Conservation (phyloP, 1,140 invertebrate genomes). For the Himalopsyche phryganea region DNA sequence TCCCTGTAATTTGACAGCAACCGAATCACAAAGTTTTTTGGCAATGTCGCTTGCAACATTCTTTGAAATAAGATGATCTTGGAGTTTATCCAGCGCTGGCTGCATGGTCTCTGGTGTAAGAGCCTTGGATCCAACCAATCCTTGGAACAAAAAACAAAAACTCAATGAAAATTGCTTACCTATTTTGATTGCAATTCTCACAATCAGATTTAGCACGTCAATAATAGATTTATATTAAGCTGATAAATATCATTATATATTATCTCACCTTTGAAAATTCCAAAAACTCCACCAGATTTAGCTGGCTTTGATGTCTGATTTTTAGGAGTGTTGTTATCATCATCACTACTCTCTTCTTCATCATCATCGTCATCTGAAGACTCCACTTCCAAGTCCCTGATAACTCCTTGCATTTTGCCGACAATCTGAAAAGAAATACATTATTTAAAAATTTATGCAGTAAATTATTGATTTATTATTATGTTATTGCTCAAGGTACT, state of each 20-base stretch:
- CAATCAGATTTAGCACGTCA: neutral
- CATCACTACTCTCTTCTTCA: constrained; percentile 56
- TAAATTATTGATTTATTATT: too few relatives aligned
- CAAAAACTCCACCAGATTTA: constrained; percentile 66
- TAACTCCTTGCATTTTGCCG: constrained; percentile 76
- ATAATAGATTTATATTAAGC: too few relatives aligned
- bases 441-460: too few relatives aligned
- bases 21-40: constrained; percentile 91
- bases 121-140: constrained; percentile 81
- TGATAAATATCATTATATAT: too few relatives aligned
- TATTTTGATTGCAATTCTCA: too few relatives aligned
- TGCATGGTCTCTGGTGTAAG: constrained; percentile 71
- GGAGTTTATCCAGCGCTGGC: constrained; percentile 90
- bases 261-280: constrained; percentile 68
- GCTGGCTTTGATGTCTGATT: constrained; percentile 47
- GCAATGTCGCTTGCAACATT: constrained; percentile 98
- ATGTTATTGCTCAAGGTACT: too few relatives aligned
- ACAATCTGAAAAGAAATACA: constrained; percentile 59
- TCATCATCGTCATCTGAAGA: constrained; percentile 57
- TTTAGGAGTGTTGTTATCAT: constrained; percentile 41
- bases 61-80: constrained; percentile 94
- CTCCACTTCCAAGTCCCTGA: constrained; percentile 64
- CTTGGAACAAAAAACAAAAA: constrained; percentile 33
- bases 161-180: too few relatives aligned
- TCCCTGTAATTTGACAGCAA: constrained; percentile 88